Base-by-base conservation (phyloP, 1,140 invertebrate genomes). In the Laupala kohalensis region DNA sequence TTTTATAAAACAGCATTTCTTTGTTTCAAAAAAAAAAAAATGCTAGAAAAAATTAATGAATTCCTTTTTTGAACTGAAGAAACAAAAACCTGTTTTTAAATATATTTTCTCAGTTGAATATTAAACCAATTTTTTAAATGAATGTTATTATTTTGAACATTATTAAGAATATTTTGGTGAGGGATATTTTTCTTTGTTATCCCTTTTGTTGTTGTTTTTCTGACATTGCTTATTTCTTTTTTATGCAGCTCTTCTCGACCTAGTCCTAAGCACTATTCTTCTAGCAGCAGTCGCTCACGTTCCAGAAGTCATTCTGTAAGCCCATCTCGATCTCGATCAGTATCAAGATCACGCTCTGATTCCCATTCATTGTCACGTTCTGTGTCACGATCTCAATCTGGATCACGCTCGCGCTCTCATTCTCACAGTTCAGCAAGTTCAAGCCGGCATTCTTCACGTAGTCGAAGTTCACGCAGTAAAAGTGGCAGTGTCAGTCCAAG, bases 291-390 rank as follows among this genome's bases (percentile, higher is more conserved):
- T 70, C 66, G 71, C 24, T 70, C 69, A 24, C 53, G 69, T 25
- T 73, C 72, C n/a, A 69, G 24, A 15, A 70, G 68, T 67, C 72
- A 37, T 4, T 71, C 71, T 62, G 37, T 5, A 25, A 62, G 37
- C 12, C 70, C 27, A 26, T 65, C 63, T 15, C 53, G 70, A 24
- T 73, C 68, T 23, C 74, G 73, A 3, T 74, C 74, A 9, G 63
- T 25, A 26, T 62, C 74, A n/a, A 24, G 37, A 70, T 64, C 70
- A 6, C 70, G 26, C 29, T 65, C 63, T 15, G 26, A 67, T n/a
- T 73, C 68, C 13, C 74, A 71, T 3, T 74, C 74, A 9, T 64
- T 25, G 25, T 62, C 74, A n/a, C 72, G 70, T n/a, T 74, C 70
- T 30, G 24, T 29, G 63, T 66, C 70, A 24, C 70, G 25, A 69